Base-by-base conservation (phyloP, 2,797 vertebrate species). In the Girardinus metallicus region DNA sequence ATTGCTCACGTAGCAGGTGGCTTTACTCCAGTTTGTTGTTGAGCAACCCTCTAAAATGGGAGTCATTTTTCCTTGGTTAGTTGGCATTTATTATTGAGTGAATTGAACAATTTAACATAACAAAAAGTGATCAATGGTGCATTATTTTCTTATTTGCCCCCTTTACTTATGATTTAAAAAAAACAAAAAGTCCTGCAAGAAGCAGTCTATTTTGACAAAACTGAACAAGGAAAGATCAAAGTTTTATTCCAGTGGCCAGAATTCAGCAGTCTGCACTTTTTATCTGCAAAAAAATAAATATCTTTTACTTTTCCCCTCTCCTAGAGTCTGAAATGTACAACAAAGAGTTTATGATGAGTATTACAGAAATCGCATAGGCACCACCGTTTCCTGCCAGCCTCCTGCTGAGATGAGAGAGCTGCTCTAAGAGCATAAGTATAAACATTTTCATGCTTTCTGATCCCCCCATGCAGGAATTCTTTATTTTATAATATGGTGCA, bases 11-110 rank as follows among this genome's bases (percentile, higher is more conserved):
- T 82, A 77, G 79, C 60, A 5, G 0, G 36, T 86, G 85, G 76
- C 76, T 79, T 78, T 43, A 15, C 83, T 89, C 68, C 79, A 90
- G 79, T 49, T 53, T 57, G 70, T 44, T 12, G 39, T 39, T 78
- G 73, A 74, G 80, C 81, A 44, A 49, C 66, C 49, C 64, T 53
- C 68, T 73, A 34, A 80, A n/a, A 66, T 23, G 15, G 36, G 34
- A 57, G 39, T 72, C 55, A 16, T 64, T 73, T 83, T 36, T 53
- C 36, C 49, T 26, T 83, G 39, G 82, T 53, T 53, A 75, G 10
- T 23, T 39, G 44, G 12, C 21, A 41, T 78, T 81, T 79, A 74
- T 49, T 72, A 51, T 84, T 73, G 73, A 75, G 34, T 68, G 53
- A 51, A 60, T 49, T 44, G 78, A 87, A 79, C 64, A 53, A 21